Conservation (phyloP, 2,113 vertebrate species). For the Sciurus niger region DNA sequence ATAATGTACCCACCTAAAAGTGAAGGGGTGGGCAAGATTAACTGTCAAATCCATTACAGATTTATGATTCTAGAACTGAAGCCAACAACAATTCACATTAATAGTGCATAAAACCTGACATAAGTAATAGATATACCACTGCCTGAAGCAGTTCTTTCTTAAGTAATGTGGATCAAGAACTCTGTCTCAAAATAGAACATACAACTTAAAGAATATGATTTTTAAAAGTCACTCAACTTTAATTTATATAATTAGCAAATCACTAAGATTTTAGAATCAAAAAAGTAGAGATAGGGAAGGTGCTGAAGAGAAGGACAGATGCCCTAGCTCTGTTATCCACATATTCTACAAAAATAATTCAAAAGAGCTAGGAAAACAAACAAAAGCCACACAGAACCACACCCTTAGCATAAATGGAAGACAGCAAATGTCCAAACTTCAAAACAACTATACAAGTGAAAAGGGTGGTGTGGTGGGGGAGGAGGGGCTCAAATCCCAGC, state of each 20-base stretch:
- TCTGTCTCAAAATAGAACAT: constrained; percentile 47
- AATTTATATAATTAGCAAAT: constrained; percentile 25
- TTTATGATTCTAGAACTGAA: constrained; percentile 51
- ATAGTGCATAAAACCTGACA: constrained; percentile 17
- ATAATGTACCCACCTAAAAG: neutral
- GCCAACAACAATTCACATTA: constrained; percentile 44
- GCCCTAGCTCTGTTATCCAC: neutral
- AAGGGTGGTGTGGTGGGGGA: neutral
- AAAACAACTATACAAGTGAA: constrained; percentile 18
- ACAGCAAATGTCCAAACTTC: constrained; percentile 4
- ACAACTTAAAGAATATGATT: constrained; percentile 20
- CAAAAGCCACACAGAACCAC: neutral
- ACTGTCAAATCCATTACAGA: constrained; percentile 37
- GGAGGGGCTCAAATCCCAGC: neutral
- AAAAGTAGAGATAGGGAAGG: neutral
- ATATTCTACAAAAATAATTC: neutral
- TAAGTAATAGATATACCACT: neutral
- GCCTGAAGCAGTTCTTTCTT: constrained; percentile 29
- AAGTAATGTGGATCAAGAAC: constrained; percentile 42
- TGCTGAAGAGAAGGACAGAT: neutral
- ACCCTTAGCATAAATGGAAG: neutral
- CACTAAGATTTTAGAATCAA: constrained; percentile 30
- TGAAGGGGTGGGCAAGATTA: neutral
- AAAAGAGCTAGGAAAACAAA: constrained; percentile 46
- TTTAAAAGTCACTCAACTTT: constrained; percentile 52